Evolutionary conservation across 2,888 invertebrate genomes (phyloP).

Genomic region (Habroteleia sp.): DNA sequence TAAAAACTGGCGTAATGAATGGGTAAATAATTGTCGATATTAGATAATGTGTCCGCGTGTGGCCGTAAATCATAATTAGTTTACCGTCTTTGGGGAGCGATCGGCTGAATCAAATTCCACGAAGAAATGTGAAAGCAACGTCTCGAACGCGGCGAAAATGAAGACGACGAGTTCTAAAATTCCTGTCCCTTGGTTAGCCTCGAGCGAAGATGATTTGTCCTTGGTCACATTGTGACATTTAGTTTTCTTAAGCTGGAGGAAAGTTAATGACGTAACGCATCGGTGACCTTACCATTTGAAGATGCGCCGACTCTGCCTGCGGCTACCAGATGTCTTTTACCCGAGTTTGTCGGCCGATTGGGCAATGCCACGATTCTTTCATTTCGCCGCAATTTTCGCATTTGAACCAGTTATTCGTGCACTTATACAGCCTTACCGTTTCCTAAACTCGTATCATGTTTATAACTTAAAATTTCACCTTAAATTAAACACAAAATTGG

Average conservation of each 20-base stretch:
- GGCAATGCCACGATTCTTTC: slow-evolving; percentile 4
- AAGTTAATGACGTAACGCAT: slow-evolving; percentile 65
- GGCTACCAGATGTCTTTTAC: slow-evolving; percentile 63
- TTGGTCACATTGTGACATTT: slow-evolving; percentile 67
- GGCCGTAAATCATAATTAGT: slow-evolving; percentile 30
- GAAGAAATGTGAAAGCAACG: slow-evolving; percentile 42
- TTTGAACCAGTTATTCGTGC: too few species aligned
- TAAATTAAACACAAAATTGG: too few species aligned
- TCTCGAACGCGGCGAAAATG: slow-evolving; percentile 7
- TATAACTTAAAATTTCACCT: too few species aligned
- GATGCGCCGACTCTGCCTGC: slow-evolving; percentile 65
- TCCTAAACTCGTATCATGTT: too few species aligned
- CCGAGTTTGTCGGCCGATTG: slow-evolving; percentile 35
- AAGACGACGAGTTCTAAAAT: slow-evolving; percentile 13
- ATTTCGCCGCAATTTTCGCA: too few species aligned
- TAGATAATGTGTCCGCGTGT: slow-evolving; percentile 11
- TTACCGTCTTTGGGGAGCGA: not conserved
- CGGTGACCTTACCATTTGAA: slow-evolving; percentile 69
- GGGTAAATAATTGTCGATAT: slow-evolving; percentile 12
- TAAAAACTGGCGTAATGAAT: slow-evolving; percentile 15
- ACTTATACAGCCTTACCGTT: too few species aligned
- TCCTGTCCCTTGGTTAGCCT: slow-evolving; percentile 42
- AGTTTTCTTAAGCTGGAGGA: slow-evolving; percentile 65
- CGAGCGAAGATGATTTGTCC: slow-evolving; percentile 60
- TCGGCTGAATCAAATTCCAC: slow-evolving; percentile 4